Evolutionary conservation across 35 echinoderm and acorn worm species (phyloP).

Genomic region (Acanthaster planci): DNA sequence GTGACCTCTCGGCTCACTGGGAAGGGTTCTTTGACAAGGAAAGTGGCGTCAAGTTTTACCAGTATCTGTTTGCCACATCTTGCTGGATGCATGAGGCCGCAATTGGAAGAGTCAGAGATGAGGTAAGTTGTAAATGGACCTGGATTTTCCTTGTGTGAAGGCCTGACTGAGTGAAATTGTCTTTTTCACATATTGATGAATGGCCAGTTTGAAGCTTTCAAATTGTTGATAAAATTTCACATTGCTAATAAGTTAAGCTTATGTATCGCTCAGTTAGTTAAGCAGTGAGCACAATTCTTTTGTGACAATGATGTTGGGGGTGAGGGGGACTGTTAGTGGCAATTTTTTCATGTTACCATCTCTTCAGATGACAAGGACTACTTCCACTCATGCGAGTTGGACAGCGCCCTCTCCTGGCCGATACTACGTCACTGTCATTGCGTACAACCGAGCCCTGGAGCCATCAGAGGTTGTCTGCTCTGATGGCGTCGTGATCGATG

Average conservation of each 20-base stretch:
- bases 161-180: no score
- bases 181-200: no score
- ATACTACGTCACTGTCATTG: constrained; percentile 48
- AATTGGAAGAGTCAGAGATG: not conserved
- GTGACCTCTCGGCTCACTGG: constrained; percentile 27
- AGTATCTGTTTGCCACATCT: constrained; percentile 1
- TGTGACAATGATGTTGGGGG: no score
- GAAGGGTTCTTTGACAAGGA: constrained; percentile 49
- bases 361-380: constrained; percentile 34
- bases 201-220: no score
- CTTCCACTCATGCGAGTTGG: constrained; percentile 42
- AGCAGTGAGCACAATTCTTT: no score
- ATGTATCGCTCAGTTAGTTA: no score
- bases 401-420: constrained; percentile 28
- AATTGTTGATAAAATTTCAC: no score
- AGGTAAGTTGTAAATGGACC: not conserved
- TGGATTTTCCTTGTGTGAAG: no score
- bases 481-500: constrained; percentile 55
- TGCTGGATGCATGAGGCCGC: not conserved
- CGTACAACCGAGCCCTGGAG: constrained; percentile 43
- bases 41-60: constrained; percentile 40
- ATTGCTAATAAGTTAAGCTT: no score
- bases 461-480: constrained; percentile 47
- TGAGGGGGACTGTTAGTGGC: no score
- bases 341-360: no score